A percentile compares a stretch with the other conserved stretches of the same genome.
phyloP scores from a whole-genome alignment of 2,888 invertebrate genomes.

The Conus canariensis region DNA sequence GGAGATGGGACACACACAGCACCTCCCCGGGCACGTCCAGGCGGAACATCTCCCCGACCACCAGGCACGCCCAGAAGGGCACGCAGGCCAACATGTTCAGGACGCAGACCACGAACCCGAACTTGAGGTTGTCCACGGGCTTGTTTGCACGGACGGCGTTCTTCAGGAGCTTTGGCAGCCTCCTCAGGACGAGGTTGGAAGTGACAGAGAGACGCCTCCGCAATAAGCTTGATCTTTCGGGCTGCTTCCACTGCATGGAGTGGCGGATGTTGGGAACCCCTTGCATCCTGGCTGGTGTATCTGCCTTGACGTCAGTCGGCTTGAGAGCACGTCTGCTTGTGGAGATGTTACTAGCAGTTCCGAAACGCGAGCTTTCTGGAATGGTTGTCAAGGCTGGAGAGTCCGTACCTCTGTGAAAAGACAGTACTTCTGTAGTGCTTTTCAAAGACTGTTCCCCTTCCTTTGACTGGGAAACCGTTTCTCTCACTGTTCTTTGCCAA shows the following conservation, averaged over 20 bases:
- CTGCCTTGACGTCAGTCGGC: neutral
- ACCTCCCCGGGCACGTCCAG: neutral
- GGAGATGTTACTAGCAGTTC: too few relatives aligned
- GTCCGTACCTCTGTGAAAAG: too few relatives aligned
- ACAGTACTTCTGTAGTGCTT: too few relatives aligned
- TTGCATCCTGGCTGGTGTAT: neutral
- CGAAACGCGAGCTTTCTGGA: too few relatives aligned
- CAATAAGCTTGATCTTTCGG: neutral
- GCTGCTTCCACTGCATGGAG: neutral
- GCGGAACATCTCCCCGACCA: neutral
- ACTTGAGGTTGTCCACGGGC: neutral
- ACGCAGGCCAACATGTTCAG: neutral
- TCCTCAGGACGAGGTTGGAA: neutral
- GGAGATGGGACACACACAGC: neutral
- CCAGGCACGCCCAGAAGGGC: neutral
- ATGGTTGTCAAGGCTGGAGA: too few relatives aligned
- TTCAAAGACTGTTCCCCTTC: too few relatives aligned
- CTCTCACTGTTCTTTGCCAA: too few relatives aligned
- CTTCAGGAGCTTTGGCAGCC: neutral
- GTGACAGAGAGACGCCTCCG: neutral
- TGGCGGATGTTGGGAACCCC: neutral
- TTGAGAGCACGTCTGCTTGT: neutral
- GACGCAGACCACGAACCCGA: neutral
- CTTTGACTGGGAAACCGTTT: too few relatives aligned
- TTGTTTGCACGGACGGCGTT: neutral